Evolutionary conservation across 2,113 vertebrate species (phyloP), one percentile per base, ranked within the genome.

Genomic region (Silurus asotus): DNA sequence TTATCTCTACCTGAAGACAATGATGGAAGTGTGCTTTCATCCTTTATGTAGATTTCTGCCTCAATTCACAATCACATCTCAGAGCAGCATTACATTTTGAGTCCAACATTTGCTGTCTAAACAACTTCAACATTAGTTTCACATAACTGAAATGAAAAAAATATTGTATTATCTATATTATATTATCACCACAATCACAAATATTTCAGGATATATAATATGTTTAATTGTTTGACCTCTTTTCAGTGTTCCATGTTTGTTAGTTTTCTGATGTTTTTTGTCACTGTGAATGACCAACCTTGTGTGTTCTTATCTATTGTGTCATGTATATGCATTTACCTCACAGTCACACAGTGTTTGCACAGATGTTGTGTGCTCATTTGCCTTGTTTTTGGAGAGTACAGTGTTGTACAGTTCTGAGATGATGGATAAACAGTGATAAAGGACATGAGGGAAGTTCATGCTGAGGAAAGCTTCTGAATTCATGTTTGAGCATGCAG

Each of bases 401-500:
- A 65, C 25, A 55, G 9, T 82, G n/a, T 55, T n/a, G 17, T 11
- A 81, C 37, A 72, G 48, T 51, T 55, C 15, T 51, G 10, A 25
- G n/a, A 62, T 82, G 55, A 81, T 65, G 80, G 1, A 2, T 20
- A 87, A 82, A 87, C 49, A 82, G 51, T 7, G 59, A 59, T 87
- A 37, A 72, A 53, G 55, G 19, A 86, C 25, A 45, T 45, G 48
- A 49, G 3, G 45, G 28, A 25, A 49, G 37, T 37, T 67, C 80
- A 82, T 76, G 69, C 11, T 75, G 25, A 56, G 59, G 4, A 45
- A 53, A 48, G 85, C 69, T 58, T n/a, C 48, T 75, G 70, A 25
- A 76, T 82, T 69, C 49, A 4, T 82, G 85, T 62, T 65, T 76
- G 70, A 67, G 79, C 79, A 82, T 82, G 80, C 75, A 84, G 65